phyloP scores from a whole-genome alignment of 2,888 invertebrate species.

The Oscheius myriophilus region DNA sequence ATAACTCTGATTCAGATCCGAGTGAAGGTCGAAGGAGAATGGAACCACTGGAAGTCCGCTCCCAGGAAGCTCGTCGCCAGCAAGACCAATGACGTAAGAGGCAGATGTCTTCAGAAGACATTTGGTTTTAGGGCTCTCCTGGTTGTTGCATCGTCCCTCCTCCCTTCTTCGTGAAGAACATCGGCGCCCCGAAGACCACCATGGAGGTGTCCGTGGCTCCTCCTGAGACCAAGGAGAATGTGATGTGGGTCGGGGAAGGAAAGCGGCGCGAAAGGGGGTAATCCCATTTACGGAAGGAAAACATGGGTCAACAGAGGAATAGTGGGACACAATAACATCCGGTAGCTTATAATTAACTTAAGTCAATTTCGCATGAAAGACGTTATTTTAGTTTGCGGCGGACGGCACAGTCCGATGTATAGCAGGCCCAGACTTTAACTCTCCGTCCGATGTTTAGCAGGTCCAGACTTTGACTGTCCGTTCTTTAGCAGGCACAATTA shows the following conservation, averaged over 20 bases:
- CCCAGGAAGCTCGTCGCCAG: slow-evolving; percentile 56
- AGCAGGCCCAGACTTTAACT: too few relatives aligned
- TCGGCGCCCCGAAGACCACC: slow-evolving; percentile 64
- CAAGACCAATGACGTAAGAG: slow-evolving; percentile 56
- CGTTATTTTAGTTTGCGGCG: too few relatives aligned
- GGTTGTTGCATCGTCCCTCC: slow-evolving; percentile 71
- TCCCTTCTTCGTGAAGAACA: slow-evolving; percentile 67
- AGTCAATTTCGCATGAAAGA: too few relatives aligned
- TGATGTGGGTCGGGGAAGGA: slow-evolving; percentile 53
- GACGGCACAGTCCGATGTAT: too few relatives aligned
- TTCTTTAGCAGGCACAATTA: too few relatives aligned
- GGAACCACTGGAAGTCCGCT: slow-evolving; percentile 70
- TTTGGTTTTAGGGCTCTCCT: slow-evolving; percentile 38
- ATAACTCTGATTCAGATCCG: slow-evolving; percentile 55
- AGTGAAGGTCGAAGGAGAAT: slow-evolving; percentile 65
- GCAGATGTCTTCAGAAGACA: not conserved
- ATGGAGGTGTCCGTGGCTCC: slow-evolving; percentile 67
- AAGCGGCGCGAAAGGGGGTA: not conserved
- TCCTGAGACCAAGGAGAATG: slow-evolving; percentile 66
- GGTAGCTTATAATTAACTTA: too few relatives aligned
- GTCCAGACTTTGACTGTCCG: too few relatives aligned
- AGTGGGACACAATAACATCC: not conserved
- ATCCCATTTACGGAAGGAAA: too few relatives aligned
- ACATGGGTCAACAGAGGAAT: not conserved
- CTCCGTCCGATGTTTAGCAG: too few relatives aligned